Conservation (phyloP, 1,140 invertebrate species). For the Drosophila elegans region DNA sequence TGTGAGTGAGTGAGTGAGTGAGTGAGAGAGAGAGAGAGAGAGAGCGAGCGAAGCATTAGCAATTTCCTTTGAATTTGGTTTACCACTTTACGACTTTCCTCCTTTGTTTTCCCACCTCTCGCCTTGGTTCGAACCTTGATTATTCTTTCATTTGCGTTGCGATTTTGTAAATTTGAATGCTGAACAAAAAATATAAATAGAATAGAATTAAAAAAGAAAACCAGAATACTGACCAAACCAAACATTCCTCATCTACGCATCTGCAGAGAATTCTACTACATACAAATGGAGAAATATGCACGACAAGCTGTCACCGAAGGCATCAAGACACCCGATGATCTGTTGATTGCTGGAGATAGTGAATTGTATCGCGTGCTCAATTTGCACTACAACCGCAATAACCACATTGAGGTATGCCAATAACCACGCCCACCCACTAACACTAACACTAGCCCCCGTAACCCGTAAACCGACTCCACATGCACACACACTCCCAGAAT, state of each 20-base stretch:
- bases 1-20: slow-evolving; percentile 4
- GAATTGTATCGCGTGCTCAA: slow-evolving; percentile 99
- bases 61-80: slow-evolving; percentile 60
- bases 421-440: slow-evolving; percentile 50
- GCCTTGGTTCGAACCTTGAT: slow-evolving; percentile 24
- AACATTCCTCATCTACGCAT: slow-evolving; percentile 83
- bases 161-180: slow-evolving; percentile 81
- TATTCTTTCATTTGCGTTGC: slow-evolving; percentile 28
- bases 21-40: slow-evolving; percentile 20
- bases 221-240: slow-evolving; percentile 75
- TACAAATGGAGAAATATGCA: slow-evolving; percentile 99
- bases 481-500: slow-evolving; percentile 20
- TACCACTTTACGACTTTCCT: slow-evolving; percentile 35
- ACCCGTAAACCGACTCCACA: slow-evolving; percentile 30
- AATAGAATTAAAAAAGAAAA: slow-evolving; percentile 46
- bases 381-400: slow-evolving; percentile 99
- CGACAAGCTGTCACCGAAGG: slow-evolving; percentile 98
- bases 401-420: slow-evolving; percentile 98
- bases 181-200: slow-evolving; percentile 45
- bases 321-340: slow-evolving; percentile 95
- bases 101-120: slow-evolving; percentile 18
- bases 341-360: slow-evolving; percentile 96
- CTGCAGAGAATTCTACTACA: slow-evolving; percentile 99
- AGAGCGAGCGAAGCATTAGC: slow-evolving; percentile 36
- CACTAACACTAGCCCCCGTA: slow-evolving; percentile 32